phyloP scores from a whole-genome alignment of 92 coral and sea anemone genomes.

The Galaxea fascicularis region DNA sequence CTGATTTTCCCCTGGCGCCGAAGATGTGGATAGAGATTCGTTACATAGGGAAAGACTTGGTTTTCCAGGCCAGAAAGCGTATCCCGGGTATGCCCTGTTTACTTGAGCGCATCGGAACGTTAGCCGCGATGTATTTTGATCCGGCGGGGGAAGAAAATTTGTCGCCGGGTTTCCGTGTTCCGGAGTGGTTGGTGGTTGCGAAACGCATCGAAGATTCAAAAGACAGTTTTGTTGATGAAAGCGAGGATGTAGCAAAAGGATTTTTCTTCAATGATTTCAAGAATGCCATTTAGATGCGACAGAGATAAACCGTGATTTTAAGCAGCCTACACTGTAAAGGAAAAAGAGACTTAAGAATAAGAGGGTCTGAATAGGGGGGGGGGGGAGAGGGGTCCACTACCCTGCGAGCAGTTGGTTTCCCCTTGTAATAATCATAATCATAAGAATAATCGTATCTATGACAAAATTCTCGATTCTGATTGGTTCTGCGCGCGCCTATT shows the following conservation, averaged over 20 bases:
- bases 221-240: not conserved
- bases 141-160: not conserved
- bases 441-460: too few relatives aligned
- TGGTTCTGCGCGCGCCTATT: too few relatives aligned
- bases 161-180: constrained; percentile 35
- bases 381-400: too few relatives aligned
- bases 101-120: not conserved
- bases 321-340: too few relatives aligned
- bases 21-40: not conserved
- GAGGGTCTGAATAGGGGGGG: too few relatives aligned
- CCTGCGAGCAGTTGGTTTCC: too few relatives aligned
- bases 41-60: constrained; percentile 15
- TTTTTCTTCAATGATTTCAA: not conserved
- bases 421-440: too few relatives aligned
- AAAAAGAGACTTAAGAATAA: too few relatives aligned
- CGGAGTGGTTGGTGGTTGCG: constrained; percentile 15
- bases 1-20: not conserved
- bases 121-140: constrained; percentile 22
- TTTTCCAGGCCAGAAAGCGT: constrained; percentile 16
- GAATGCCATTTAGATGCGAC: constrained; percentile 16
- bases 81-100: constrained; percentile 25
- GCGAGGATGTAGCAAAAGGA: not conserved
- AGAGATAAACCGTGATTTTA: too few relatives aligned
- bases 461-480: too few relatives aligned
- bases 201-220: constrained; percentile 14